Evolutionary conservation across 35 echinoderm and acorn worm species (phyloP), one percentile per base, ranked within the genome.

Genomic region (Apostichopus californicus): DNA sequence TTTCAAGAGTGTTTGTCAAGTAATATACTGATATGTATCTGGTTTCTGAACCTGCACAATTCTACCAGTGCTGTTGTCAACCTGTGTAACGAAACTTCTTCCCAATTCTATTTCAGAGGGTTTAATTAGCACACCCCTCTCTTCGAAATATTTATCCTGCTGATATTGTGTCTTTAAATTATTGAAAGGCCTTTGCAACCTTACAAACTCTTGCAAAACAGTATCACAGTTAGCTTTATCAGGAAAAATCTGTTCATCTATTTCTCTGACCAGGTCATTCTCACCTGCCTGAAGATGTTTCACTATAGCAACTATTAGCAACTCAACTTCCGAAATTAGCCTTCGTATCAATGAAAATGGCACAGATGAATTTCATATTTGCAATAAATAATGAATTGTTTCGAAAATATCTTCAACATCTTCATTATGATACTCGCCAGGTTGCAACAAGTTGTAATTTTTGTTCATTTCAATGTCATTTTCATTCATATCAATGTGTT

Each of bases 101-200:
- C 86, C 86, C 86, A 87, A 87, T 23, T 65, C 86, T 68, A 65
- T 87, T 87, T 60, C 21, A 56, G 10, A 57, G 2, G 86, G 68
- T 9, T 87, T 87, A 87, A 87, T 87, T 28, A 87, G 57, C 26
- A 28, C 60, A 53, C 86, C 86, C 26, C 65, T 87, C 28, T 65
- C 12, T 23, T 87, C 26, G 21, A 87, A 87, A 65, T 87, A 87
- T 53, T 87, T 87, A 68, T 87, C 86, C 65, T 87, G 86, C 56
- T 87, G 86, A 34, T 87, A 68, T 53, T 87, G 86, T 87, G 86
- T 28, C 25, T n/a, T 60, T 66, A 87, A 65, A 4, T 26, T 13
- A 87, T 65, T 0, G 23, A 87, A 87, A 1, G 68, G 59, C 28
- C 65, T 61, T 25, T 52, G 22, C 22, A 25, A 24, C 18, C 18